Conservation (phyloP, 2,888 invertebrate species). For the Pseudolycoriella hygida region DNA sequence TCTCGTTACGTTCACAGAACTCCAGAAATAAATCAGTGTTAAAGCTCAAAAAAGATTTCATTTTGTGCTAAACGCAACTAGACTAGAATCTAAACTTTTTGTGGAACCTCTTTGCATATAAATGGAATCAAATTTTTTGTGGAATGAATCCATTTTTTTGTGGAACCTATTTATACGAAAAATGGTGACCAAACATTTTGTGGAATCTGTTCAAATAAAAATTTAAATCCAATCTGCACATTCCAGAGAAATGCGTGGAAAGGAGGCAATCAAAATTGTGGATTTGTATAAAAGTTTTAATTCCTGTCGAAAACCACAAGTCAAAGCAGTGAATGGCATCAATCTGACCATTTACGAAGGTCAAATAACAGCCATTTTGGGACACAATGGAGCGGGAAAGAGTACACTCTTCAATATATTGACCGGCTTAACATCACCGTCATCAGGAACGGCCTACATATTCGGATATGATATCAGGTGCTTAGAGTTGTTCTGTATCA, state of each 20-base stretch:
- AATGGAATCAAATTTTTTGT: not conserved
- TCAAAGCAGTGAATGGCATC: conserved; percentile 59
- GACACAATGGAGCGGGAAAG: conserved; percentile 78
- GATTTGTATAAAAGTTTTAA: conserved; percentile 56
- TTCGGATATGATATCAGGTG: conserved; percentile 58
- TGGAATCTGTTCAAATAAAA: no score
- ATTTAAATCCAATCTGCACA: no score
- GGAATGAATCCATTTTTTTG: no score
- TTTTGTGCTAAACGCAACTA: no score
- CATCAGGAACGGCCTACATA: conserved; percentile 53
- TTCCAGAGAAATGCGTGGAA: conserved; percentile 45
- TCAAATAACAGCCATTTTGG: conserved; percentile 71
- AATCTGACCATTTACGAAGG: conserved; percentile 69
- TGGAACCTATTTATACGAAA: no score
- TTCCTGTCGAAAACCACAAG: conserved; percentile 40
- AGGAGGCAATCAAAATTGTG: conserved; percentile 56
- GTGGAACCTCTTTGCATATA: no score
- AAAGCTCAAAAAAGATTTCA: no score
- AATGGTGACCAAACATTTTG: no score
- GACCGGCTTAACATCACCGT: conserved; percentile 60
- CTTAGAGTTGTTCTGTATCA: conserved; percentile 5
- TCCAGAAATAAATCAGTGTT: no score
- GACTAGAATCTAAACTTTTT: no score
- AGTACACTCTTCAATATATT: conserved; percentile 73
- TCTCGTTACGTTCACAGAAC: no score